Base-by-base conservation (phyloP, 2,113 vertebrate genomes). In the Grantiella picta region DNA sequence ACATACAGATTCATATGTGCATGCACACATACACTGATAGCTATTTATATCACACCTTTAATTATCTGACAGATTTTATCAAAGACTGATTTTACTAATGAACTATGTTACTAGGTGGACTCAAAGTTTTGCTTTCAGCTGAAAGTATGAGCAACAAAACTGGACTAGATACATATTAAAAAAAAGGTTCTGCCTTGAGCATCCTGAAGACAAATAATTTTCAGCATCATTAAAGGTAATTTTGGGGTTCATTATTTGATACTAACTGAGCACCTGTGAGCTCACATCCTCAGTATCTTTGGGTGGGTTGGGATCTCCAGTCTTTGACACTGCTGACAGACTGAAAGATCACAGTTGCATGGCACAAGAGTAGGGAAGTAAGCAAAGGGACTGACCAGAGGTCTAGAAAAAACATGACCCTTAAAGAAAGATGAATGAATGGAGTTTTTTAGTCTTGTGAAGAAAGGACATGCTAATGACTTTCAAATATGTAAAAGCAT, bases 321-420 rank as follows among this genome's bases (percentile, higher is more conserved):
- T 70, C 63, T 90, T 42, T 86, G 50, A 66, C 42, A 11, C 24
- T 86, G 68, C 52, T 94, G 90, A 82, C 90, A 95, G 79, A 56
- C 42, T 94, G 75, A 82, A 85, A 83, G 71, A 94, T 80, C 82
- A 44, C 36, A 85, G 35, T 52, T 90, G 44, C 29, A 12, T 52
- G 50, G 27, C 56, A 80, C 70, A 76, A 63, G 68, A 92, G 42
- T 71, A 86, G 31, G 52, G 86, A 92, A 95, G 44, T 95, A 93
- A 97, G 92, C 76, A 90, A 93, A 94, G 47, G 60, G 60, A 79
- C 47, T 73, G 72, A 88, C 86, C 89, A 93, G 76, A 93, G 82
- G 91, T 92, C 92, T 89, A 77, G 68, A 73, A 89, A 94, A 95
- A 96, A 95, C 92, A 97, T 95, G 92, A 96, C 94, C 95, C 47